Percentiles rank a stretch among this genome's conserved stretches.
Conservation (phyloP, 2,113 vertebrate genomes). For the Suricata suricatta region DNA sequence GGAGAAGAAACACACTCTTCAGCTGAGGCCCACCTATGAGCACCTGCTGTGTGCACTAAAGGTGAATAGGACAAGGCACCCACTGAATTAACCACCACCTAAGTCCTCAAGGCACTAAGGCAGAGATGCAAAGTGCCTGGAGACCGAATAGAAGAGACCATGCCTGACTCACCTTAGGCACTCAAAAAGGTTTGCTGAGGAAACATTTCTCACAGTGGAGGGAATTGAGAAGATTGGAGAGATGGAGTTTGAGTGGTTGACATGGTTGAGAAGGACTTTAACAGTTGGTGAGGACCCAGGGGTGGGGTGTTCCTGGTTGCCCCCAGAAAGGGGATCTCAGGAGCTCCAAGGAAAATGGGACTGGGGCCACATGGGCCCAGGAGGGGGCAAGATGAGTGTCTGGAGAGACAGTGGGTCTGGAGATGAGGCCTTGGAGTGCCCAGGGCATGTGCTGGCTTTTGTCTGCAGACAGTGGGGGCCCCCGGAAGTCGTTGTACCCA, state of each 20-base stretch:
- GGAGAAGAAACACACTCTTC: background rate
- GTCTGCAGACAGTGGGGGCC: background rate
- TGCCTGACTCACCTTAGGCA: background rate
- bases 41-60: background rate
- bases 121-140: background rate
- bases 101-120: background rate
- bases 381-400: accelerated
- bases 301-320: background rate
- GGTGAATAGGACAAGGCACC: background rate
- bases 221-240: background rate
- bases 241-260: background rate
- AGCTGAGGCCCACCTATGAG: background rate
- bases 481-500: background rate
- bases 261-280: background rate
- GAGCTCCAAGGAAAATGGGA: background rate
- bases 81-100: background rate
- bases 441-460: background rate
- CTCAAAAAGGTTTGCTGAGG: background rate
- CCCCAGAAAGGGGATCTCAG: background rate
- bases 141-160: background rate
- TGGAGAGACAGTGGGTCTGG: background rate
- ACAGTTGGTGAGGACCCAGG: background rate
- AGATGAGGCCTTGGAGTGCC: background rate
- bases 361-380: no score
- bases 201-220: background rate